Percentiles rank a stretch among this genome's conserved stretches.
Evolutionary conservation across 2,797 vertebrate species (phyloP).

Genomic region (Sciurus vulgaris): DNA sequence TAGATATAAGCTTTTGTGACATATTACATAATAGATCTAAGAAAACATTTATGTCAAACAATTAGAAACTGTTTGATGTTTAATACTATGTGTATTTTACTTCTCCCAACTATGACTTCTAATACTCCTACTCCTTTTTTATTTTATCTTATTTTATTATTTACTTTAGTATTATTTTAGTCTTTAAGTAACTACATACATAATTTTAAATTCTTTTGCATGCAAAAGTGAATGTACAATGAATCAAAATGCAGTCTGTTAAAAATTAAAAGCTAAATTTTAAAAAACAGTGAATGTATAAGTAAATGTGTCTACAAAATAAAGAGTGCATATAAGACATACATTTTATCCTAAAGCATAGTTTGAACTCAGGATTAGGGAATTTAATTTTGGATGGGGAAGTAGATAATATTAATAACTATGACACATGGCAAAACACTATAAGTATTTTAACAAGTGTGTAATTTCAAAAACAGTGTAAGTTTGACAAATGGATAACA

Average conservation of each 20-base stretch:
- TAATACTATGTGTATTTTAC: background rate
- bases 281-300: background rate
- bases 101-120: background rate
- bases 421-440: background rate
- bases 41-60: background rate
- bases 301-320: background rate
- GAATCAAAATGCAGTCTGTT: too few species aligned
- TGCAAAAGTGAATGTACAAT: background rate
- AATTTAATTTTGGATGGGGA: background rate
- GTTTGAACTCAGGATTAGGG: slow-evolving; percentile 9
- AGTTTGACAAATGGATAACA: background rate
- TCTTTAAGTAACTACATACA: background rate
- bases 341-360: background rate
- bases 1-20: background rate
- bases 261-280: too few species aligned
- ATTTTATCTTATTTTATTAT: slow-evolving; percentile 2
- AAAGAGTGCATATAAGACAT: background rate
- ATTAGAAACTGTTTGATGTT: background rate
- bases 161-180: slow-evolving; percentile 51
- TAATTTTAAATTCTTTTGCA: background rate
- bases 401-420: background rate
- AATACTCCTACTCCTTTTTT: background rate
- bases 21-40: background rate
- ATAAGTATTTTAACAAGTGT: background rate
- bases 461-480: background rate